Base-by-base conservation (phyloP, 2,888 invertebrate genomes). In the Mystacides longicornis region DNA sequence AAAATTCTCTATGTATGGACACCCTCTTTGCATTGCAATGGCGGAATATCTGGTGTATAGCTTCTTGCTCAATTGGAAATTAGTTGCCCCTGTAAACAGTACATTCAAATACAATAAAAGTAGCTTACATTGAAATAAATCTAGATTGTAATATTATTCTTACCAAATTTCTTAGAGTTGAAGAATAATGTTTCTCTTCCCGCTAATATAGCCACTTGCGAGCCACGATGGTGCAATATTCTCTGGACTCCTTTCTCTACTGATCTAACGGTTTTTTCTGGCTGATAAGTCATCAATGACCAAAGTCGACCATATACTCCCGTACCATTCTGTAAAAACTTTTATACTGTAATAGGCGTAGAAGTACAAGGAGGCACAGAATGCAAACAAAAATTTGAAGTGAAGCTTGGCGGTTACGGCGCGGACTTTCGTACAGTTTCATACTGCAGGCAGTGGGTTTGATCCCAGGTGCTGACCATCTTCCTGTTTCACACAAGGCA, bases 21-120 rank as follows among this genome's bases (percentile, higher is more conserved):
- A 87, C 14, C 88, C 88, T 49, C 83, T 78, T 73, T 87, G 88
- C 53, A 88, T 73, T 1, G 87, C 87, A 43, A 88, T 85, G 0
- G 87, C 87, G 0, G 88, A 88, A 67, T 88, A 88, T 43, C 87
- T 79, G 0, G 87, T 88, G 63, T 86, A 86, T 9, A 88, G 71
- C 68, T 87, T 87, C 66, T 87, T 86, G 64, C 87, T 87, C 50
- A 88, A 68, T 70, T 88, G 87, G 68, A 87, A 85, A 69, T 83
- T 79, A 63, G 79, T 77, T 0, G 81, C 73, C 9, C 83, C 83
- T 83, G 67, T 54, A 71, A 71, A 48, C n/a, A n/a, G n/a, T n/a
- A n/a, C n/a, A n/a, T n/a, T n/a, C n/a, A n/a, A n/a, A n/a, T n/a
- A n/a, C n/a, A n/a, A n/a, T 31, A 9, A 9, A 31, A 9, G 14